Evolutionary conservation across 1,140 invertebrate species (phyloP), one percentile per base, ranked within the genome.

Genomic region (Aphelenchoides avenae): DNA sequence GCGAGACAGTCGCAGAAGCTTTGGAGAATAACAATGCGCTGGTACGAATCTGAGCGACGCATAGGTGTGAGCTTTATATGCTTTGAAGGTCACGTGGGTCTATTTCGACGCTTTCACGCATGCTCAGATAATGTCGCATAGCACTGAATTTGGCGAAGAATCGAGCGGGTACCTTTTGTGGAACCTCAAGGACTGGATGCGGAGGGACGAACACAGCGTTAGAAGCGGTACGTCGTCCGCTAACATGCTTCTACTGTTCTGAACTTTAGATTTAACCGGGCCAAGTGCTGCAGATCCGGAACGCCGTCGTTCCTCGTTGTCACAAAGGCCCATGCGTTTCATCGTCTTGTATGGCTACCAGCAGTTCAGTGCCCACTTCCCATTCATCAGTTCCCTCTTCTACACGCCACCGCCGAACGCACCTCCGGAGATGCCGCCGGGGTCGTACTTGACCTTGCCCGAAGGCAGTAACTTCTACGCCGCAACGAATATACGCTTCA

Each of bases 401-500:
- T 58, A 22, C 36, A 31, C 59, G 18, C 30, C 20, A 18, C 34
- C 50, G 9, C 18, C 31, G 9, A n/a, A 13, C 26, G 27, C 22
- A 11, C 24, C 29, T 6, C 60, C 36, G 6, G 54, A 63, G 3
- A 63, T 63, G 15, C 48, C 36, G 15, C 59, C 59, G 1, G 52
- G 54, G 6, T 54, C 59, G 5, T 61, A 68, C 48, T 29, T 61
- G 18, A 66, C 59, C 7, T n/a, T 61, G 26, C 31, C 46, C 1
- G 59, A 61, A 47, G 59, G 59, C 5, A 60, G 52, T 13, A 61
- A 65, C 30, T 61, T 66, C 39, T 61, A 69, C 20, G 62, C 57
- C 4, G 46, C 59, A 1, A 61, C 24, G 11, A 33, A 61, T 40
- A 62, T 61, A 30, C 36, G 29, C 41, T 61, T 61, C 26, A 47